Conservation (phyloP, 2,113 vertebrate genomes). For the Antechinus stuartii region DNA sequence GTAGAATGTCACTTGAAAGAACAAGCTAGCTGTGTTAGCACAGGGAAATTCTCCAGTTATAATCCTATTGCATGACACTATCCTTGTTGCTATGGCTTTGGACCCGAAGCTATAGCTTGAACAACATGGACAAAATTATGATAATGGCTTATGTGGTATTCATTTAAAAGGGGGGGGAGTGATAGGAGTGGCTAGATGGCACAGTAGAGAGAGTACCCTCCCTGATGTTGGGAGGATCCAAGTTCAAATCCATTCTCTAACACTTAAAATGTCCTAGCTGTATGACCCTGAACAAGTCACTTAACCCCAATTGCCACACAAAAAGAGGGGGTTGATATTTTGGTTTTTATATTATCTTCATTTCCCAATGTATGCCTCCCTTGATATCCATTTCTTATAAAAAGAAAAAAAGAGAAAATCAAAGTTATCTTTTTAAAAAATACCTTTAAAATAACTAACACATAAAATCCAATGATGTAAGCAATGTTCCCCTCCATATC, state of each 20-base stretch:
- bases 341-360: neutral
- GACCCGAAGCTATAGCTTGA: neutral
- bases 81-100: neutral
- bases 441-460: neutral
- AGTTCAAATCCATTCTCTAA: no score
- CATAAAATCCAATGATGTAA: neutral
- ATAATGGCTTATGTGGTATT: neutral
- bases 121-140: neutral
- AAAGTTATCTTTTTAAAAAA: neutral
- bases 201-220: no score
- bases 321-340: neutral
- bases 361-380: neutral
- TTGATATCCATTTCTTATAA: neutral
- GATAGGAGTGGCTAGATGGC: no score
- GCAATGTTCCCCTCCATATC: neutral
- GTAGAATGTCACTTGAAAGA: constrained; percentile 23
- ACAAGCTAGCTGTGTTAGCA: neutral
- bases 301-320: no score
- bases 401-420: neutral
- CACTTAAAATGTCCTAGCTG: no score
- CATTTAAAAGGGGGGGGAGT: neutral
- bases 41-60: neutral
- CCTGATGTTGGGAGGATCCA: no score
- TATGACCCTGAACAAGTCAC: no score
- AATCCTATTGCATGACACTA: fast-evolving